Evolutionary conservation across 2,888 invertebrate species (phyloP), one percentile per base, ranked within the genome.

Genomic region (Agrotis exclamationis): DNA sequence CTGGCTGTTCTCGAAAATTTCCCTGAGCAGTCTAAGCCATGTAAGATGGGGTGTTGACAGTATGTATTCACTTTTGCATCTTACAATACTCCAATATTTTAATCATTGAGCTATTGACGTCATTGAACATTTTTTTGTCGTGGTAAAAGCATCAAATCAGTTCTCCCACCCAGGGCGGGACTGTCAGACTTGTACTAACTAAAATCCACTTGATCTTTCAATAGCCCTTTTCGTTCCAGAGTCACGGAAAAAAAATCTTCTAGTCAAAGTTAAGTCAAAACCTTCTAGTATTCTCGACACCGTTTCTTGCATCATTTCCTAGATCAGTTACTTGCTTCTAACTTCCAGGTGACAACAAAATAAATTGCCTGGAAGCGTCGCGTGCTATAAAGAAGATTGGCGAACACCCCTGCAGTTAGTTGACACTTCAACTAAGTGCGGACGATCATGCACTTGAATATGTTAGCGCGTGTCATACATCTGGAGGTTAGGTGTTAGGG

Each of bases 371-470:
- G 39, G 63, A 64, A 64, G 56, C 51, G 63, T 53, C 74, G 54
- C 63, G 74, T 74, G 50, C 69, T 74, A 65, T 54, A 33, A 63
- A 73, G 45, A 18, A 18, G 39, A 66, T 66, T 63, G 47, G 5
- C 54, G 14, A 58, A 51, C 50, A 53, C 65, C 64, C 57, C 56
- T 44, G 56, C 64, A 54, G 45, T 59, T 50, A 76, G 59, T 39
- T 59, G 58, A 3, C 70, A 70, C 74, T 71, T 77, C 62, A 80
- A 57, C 54, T 62, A 58, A 59, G 54, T 69, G 60, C n/a, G 33
- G 50, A 48, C 81, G 76, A 85, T 85, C 85, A 86, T 80, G 62
- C 82, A 86, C 77, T 85, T 86, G 80, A 72, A 64, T 56, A 48
- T 33, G 67, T 59, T 51, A 72, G 79, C 80, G 73, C 85, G 84